A percentile compares a stretch with the other conserved stretches of the same genome.
phyloP scores from a whole-genome alignment of 2,113 vertebrate species.

The Halcyon malimbica region DNA sequence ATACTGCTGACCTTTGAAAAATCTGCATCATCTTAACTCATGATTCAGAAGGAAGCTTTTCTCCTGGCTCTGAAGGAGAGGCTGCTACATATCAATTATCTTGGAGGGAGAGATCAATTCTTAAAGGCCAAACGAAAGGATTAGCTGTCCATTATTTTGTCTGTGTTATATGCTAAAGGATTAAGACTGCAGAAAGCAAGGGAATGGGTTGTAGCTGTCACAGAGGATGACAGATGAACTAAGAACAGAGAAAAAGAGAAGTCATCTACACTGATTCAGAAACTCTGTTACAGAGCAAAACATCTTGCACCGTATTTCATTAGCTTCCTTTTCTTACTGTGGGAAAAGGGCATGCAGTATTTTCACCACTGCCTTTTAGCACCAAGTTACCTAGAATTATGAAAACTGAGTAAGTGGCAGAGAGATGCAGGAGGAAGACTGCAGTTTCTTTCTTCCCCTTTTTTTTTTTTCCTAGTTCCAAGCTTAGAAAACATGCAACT shows the following conservation, averaged over 20 bases:
- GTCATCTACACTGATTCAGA: background rate
- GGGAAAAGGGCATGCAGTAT: background rate
- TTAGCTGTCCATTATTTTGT: background rate
- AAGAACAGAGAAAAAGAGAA: background rate
- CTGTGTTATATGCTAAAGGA: background rate
- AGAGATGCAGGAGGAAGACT: background rate
- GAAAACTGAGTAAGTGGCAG: background rate
- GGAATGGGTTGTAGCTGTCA: background rate
- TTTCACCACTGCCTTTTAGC: background rate
- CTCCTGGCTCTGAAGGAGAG: background rate
- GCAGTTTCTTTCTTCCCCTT: background rate
- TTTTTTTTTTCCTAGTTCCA: background rate
- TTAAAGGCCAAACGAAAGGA: constrained; percentile 19
- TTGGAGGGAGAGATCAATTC: constrained; percentile 13
- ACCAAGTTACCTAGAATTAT: background rate
- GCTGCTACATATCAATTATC: background rate
- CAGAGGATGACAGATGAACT: background rate
- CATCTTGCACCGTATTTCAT: background rate
- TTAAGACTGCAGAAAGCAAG: background rate
- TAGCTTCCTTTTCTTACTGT: background rate
- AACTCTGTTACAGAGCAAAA: background rate
- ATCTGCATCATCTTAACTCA: background rate
- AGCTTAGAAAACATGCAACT: background rate
- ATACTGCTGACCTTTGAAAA: background rate
- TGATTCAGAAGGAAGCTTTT: background rate